A percentile compares a stretch with the other conserved stretches of the same genome.
These are phyloP conservation scores for Ctenochaetus hawaiiensis DNA, from an alignment of 2,797 vertebrate species.

Conservation along the genomic window DNA sequence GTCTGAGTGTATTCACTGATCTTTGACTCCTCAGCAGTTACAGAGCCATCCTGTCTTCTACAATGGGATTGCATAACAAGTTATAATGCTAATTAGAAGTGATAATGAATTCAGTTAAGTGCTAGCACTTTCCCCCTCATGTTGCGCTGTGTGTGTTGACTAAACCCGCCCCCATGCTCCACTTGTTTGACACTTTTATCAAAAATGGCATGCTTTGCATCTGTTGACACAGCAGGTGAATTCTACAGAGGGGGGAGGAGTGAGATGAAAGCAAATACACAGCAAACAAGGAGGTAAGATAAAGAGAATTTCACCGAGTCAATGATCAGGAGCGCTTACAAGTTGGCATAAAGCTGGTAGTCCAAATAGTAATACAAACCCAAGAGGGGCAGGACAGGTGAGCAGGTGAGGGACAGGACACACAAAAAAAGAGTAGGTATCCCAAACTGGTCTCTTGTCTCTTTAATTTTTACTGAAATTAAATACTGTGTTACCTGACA, in stretches of 20 bases:
- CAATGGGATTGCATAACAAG: constrained; percentile 65
- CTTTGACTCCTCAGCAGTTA: constrained; percentile 31
- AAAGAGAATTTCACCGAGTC: not conserved
- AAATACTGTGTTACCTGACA: too few relatives aligned
- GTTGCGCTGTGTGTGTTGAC: constrained; percentile 25
- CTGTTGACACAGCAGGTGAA: not conserved
- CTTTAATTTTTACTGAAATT: too few relatives aligned
- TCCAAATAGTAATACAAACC: not conserved
- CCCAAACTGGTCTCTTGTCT: too few relatives aligned
- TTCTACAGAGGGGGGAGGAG: not conserved
- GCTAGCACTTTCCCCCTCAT: constrained; percentile 42
- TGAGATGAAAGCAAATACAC: not conserved
- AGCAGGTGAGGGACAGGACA: not conserved
- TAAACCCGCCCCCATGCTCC: constrained; percentile 40
- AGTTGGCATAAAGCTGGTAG: not conserved
- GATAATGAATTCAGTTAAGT: constrained; percentile 57
- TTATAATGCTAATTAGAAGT: constrained; percentile 64
- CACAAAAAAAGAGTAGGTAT: not conserved
- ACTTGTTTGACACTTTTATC: constrained; percentile 41
- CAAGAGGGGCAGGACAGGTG: not conserved
- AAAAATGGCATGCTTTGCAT: constrained; percentile 24
- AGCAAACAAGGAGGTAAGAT: not conserved
- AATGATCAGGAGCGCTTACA: not conserved
- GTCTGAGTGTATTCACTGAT: constrained; percentile 3
- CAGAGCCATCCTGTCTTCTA: constrained; percentile 52